A percentile compares a stretch with the other conserved stretches of the same genome.
Conservation (phyloP, 2,113 vertebrate species). For the Strix uralensis region DNA sequence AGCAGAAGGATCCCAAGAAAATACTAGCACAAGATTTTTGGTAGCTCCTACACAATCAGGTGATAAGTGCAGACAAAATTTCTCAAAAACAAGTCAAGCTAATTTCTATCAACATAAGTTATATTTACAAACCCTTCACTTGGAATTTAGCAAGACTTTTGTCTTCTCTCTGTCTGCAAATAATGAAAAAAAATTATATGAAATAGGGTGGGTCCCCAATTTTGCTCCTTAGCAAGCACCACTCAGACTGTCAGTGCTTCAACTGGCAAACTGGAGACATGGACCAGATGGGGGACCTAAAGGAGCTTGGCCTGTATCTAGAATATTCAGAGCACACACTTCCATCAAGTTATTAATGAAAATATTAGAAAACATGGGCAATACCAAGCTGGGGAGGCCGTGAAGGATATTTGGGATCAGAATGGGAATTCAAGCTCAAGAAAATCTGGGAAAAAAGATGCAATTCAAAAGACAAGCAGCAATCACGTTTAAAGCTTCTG, state of each 20-base stretch:
- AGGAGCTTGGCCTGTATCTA: not conserved
- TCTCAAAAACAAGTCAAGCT: not conserved
- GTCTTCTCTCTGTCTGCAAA: not conserved
- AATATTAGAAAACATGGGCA: not conserved
- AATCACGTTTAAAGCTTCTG: not conserved
- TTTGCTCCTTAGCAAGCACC: not conserved
- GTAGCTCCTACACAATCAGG: not conserved
- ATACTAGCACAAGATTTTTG: not conserved
- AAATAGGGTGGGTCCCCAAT: not conserved
- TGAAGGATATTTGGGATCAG: not conserved
- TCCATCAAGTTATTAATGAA: not conserved
- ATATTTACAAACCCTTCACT: not conserved
- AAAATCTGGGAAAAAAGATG: not conserved
- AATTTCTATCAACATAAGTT: not conserved
- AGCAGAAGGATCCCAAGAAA: not conserved
- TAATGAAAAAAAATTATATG: not conserved
- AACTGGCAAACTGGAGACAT: not conserved
- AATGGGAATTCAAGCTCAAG: not conserved
- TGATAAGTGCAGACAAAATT: not conserved
- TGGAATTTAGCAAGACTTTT: not conserved
- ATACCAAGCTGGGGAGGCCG: not conserved
- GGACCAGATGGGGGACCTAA: not conserved
- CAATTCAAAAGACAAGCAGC: not conserved
- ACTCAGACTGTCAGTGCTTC: not conserved
- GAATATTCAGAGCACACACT: not conserved